Conservation (phyloP, 2,113 vertebrate genomes). For the Entelurus aequoreus region DNA sequence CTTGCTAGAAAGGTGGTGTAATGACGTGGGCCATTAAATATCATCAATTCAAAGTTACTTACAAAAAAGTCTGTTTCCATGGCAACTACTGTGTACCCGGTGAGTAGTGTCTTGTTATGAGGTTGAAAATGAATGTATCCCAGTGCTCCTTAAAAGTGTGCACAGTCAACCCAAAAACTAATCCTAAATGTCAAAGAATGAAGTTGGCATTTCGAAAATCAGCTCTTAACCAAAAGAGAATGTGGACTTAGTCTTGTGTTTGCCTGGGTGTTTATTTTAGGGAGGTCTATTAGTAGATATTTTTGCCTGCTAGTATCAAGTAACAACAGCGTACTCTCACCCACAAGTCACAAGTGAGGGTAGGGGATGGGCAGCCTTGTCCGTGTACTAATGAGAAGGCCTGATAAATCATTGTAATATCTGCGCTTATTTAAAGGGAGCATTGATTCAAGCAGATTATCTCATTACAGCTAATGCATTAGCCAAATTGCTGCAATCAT, state of each 20-base stretch:
- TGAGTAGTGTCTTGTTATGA: neutral
- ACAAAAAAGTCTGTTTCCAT: neutral
- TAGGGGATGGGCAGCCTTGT: neutral
- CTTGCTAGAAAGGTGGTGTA: conserved; percentile 6
- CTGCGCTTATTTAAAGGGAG: conserved; percentile 3
- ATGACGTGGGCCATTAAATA: neutral
- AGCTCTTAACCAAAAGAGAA: neutral
- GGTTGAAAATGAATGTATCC: neutral
- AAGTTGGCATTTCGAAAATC: neutral
- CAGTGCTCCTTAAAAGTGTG: neutral
- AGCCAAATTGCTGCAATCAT: neutral
- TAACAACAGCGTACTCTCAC: conserved; percentile 51
- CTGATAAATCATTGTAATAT: neutral
- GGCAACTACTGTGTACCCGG: neutral
- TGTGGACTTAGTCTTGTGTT: neutral
- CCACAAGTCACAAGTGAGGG: conserved; percentile 12
- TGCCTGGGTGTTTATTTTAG: conserved; percentile 54
- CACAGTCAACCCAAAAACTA: neutral
- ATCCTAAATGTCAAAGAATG: neutral
- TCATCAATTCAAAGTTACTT: neutral
- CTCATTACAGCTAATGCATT: neutral
- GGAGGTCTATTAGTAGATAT: conserved; percentile 53
- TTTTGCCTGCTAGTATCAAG: conserved; percentile 45
- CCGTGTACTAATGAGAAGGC: neutral
- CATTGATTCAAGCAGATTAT: neutral